phyloP scores from a whole-genome alignment of 2,888 invertebrate genomes.

The Frankliniella fusca region DNA sequence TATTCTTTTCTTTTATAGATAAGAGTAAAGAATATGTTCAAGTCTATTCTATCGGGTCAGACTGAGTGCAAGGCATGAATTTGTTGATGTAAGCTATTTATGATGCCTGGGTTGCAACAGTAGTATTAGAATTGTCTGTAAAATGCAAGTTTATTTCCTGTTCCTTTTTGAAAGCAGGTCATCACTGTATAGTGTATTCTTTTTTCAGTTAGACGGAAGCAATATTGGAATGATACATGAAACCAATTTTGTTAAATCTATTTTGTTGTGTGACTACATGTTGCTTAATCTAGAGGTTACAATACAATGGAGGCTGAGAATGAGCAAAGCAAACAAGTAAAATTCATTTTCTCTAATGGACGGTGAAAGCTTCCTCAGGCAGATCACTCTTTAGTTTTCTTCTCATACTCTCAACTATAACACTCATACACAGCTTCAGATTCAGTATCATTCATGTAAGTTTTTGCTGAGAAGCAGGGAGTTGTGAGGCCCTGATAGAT shows the following conservation, averaged over 20 bases:
- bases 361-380: not conserved
- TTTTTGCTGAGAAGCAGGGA: constrained; percentile 83
- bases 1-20: too few species aligned
- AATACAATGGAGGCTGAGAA: not conserved
- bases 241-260: not conserved
- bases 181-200: too few species aligned
- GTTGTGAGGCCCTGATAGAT: constrained; percentile 83
- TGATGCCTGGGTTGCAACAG: too few species aligned
- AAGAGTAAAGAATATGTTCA: too few species aligned
- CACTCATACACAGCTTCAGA: constrained; percentile 36
- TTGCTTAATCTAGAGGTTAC: not conserved
- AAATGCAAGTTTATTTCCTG: too few species aligned
- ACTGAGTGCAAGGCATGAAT: too few species aligned
- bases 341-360: not conserved
- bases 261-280: not conserved
- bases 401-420: not conserved
- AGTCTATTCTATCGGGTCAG: too few species aligned
- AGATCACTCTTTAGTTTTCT: not conserved
- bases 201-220: not conserved
- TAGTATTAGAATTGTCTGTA: too few species aligned
- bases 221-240: too few species aligned
- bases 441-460: constrained; percentile 59
- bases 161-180: too few species aligned
- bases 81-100: too few species aligned
- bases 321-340: not conserved